phyloP scores from a whole-genome alignment of 1,140 invertebrate genomes.

The Apolygus lucorum region DNA sequence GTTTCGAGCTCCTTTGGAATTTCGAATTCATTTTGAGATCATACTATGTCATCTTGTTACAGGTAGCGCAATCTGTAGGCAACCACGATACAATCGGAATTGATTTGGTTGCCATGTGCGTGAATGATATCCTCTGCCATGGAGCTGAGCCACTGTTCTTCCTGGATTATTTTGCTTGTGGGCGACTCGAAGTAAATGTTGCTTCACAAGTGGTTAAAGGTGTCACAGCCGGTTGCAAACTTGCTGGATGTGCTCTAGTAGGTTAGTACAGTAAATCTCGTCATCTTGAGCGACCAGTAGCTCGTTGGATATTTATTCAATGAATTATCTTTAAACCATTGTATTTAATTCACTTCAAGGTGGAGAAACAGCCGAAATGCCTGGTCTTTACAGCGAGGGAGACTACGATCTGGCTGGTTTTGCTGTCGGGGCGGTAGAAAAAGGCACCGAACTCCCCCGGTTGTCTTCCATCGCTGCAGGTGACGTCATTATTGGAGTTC shows the following conservation, averaged over 20 bases:
- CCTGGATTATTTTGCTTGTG: constrained; percentile 92
- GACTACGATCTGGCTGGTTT: constrained; percentile 95
- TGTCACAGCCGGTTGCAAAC: constrained; percentile 75
- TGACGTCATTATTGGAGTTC: constrained; percentile 76
- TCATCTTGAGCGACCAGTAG: background rate
- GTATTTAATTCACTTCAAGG: constrained; percentile 50
- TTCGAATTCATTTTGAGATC: too few species aligned
- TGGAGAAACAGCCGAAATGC: constrained; percentile 95
- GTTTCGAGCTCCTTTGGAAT: too few species aligned
- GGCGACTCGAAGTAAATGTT: constrained; percentile 64
- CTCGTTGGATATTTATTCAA: too few species aligned
- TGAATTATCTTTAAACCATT: background rate
- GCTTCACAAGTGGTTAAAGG: constrained; percentile 73
- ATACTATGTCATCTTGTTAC: too few species aligned
- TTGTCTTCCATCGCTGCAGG: constrained; percentile 58
- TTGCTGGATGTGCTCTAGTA: constrained; percentile 79
- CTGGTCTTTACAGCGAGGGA: constrained; percentile 76
- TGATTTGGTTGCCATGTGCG: constrained; percentile 96
- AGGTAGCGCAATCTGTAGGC: constrained; percentile 72
- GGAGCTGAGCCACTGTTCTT: constrained; percentile 94
- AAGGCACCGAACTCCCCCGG: constrained; percentile 60
- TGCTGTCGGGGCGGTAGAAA: constrained; percentile 83
- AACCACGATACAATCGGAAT: constrained; percentile 82
- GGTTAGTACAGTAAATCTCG: too few species aligned
- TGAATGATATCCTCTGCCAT: constrained; percentile 90